Conservation (phyloP, 2,113 vertebrate species). For the Hystrix brachyura region DNA sequence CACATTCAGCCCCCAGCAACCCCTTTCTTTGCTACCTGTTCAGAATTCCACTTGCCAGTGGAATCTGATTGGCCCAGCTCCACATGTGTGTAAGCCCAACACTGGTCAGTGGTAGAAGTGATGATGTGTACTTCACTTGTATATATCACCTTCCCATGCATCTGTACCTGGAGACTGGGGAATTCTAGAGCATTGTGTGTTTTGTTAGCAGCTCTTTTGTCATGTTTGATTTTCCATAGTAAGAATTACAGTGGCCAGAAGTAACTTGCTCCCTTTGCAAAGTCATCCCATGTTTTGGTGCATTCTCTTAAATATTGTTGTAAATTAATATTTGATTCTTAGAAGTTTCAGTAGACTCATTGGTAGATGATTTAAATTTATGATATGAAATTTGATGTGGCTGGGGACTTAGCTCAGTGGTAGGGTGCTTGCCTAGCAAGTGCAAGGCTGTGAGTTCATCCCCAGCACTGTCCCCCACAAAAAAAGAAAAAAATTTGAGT, state of each 20-base stretch:
- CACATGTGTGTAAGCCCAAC: not conserved
- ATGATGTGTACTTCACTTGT: not conserved
- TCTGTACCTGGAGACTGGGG: not conserved
- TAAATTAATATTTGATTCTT: not conserved
- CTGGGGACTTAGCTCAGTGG: too few relatives aligned
- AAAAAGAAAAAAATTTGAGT: too few relatives aligned
- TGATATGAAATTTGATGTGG: not conserved
- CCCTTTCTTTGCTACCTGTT: not conserved
- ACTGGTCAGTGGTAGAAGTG: not conserved
- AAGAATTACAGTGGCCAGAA: not conserved
- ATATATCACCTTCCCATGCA: not conserved
- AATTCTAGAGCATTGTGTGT: not conserved
- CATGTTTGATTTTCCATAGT: constrained; percentile 40
- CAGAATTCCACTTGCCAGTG: not conserved
- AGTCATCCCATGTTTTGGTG: not conserved
- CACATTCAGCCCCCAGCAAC: not conserved
- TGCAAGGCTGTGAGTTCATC: too few relatives aligned
- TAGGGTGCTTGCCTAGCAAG: too few relatives aligned
- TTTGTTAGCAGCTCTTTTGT: not conserved
- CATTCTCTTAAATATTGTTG: not conserved
- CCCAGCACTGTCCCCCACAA: too few relatives aligned
- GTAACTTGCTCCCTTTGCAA: not conserved
- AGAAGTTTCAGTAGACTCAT: not conserved
- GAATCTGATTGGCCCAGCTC: not conserved
- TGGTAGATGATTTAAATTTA: constrained; percentile 10